Conservation (phyloP, 2,888 invertebrate genomes). For the Fissipunctia ypsillon region DNA sequence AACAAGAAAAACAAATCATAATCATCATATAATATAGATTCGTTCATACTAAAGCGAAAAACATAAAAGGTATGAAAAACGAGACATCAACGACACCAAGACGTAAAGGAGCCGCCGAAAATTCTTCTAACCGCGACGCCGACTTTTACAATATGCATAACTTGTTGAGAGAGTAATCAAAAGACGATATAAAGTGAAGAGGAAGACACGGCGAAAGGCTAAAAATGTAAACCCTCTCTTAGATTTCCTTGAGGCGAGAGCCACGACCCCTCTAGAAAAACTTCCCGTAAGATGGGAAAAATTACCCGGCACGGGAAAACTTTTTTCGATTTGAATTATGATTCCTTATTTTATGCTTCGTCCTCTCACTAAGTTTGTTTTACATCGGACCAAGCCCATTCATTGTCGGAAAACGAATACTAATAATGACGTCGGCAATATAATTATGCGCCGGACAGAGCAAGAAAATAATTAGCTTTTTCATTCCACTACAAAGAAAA, state of each 20-base stretch:
- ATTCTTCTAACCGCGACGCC: constrained; percentile 81
- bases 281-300: constrained; percentile 90
- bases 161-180: constrained; percentile 91
- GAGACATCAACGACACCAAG: constrained; percentile 82
- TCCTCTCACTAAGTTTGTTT: constrained; percentile 85
- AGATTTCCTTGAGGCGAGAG: constrained; percentile 86
- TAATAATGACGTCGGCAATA: constrained; percentile 48
- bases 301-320: constrained; percentile 87
- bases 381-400: constrained; percentile 83
- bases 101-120: constrained; percentile 83
- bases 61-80: constrained; percentile 85
- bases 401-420: constrained; percentile 81
- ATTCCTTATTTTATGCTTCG: constrained; percentile 89
- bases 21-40: constrained; percentile 79
- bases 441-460: constrained; percentile 48
- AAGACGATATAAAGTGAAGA: constrained; percentile 90
- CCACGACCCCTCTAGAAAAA: constrained; percentile 87
- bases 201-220: constrained; percentile 89
- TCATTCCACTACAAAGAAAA: constrained; percentile 34
- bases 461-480: constrained; percentile 55
- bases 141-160: constrained; percentile 90
- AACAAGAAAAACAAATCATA: constrained; percentile 73
- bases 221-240: constrained; percentile 89
- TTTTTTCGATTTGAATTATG: constrained; percentile 91
- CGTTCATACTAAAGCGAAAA: constrained; percentile 83